Percentiles rank a stretch among this genome's conserved stretches.
Conservation (phyloP, 2,888 invertebrate genomes). For the Antitype chi region DNA sequence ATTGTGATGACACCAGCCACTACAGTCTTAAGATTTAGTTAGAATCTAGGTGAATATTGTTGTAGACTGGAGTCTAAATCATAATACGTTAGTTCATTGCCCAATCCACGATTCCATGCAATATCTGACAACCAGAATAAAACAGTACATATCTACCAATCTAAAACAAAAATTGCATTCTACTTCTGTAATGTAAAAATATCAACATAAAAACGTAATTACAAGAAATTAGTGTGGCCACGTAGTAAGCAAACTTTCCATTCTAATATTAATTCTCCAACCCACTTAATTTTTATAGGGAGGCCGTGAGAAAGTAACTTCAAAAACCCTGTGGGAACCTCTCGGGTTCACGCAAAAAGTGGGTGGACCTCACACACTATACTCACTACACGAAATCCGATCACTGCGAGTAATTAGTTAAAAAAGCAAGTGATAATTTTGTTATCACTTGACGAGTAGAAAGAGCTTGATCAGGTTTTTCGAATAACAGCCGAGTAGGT, state of each 20-base stretch:
- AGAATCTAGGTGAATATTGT: neutral
- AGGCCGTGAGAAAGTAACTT: slow-evolving; percentile 60
- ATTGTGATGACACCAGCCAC: neutral
- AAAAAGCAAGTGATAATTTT: slow-evolving; percentile 67
- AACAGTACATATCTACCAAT: neutral
- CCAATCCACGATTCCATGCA: neutral
- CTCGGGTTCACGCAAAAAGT: slow-evolving; percentile 70
- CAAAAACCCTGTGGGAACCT: slow-evolving; percentile 70
- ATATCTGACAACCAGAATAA: too few relatives aligned
- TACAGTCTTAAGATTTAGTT: neutral
- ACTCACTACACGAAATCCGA: slow-evolving; percentile 72
- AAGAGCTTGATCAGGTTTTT: neutral
- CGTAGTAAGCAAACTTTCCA: slow-evolving; percentile 32
- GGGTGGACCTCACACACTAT: slow-evolving; percentile 75
- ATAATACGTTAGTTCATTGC: neutral
- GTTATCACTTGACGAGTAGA: slow-evolving; percentile 32
- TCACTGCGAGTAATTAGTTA: slow-evolving; percentile 67
- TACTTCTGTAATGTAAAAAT: neutral
- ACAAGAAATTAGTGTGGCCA: neutral
- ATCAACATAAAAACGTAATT: too few relatives aligned
- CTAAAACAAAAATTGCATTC: neutral
- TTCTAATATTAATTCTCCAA: slow-evolving; percentile 47
- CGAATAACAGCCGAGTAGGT: too few relatives aligned
- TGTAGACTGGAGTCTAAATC: neutral
- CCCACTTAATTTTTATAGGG: slow-evolving; percentile 46